phyloP scores from a whole-genome alignment of 2,113 vertebrate species.

The Vidua macroura region DNA sequence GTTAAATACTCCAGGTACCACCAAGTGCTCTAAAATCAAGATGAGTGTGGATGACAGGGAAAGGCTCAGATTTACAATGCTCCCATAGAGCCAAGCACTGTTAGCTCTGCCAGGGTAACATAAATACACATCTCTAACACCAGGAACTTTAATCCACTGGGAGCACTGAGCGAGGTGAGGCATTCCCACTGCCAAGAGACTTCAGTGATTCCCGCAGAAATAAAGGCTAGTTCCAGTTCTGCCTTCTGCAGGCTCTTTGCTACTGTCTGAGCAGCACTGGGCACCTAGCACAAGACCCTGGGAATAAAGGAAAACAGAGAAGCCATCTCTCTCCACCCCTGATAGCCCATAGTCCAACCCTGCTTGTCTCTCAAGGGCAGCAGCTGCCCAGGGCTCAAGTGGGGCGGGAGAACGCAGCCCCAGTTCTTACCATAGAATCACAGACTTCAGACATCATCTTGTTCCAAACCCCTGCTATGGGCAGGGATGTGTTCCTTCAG shows the following conservation, averaged over 20 bases:
- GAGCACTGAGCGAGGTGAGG: background rate
- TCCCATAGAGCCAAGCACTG: background rate
- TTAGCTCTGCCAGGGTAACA: background rate
- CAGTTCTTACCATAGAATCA: background rate
- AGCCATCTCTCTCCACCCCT: background rate
- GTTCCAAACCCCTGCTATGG: background rate
- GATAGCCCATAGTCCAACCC: background rate
- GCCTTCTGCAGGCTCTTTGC: background rate
- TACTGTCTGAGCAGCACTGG: background rate
- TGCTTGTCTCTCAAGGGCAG: background rate
- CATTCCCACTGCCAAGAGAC: background rate
- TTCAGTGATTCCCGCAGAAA: background rate
- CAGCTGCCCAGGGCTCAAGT: background rate
- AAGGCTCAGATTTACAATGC: constrained; percentile 5
- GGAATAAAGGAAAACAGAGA: background rate
- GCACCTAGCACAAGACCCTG: background rate
- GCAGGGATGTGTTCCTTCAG: background rate
- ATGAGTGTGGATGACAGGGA: constrained; percentile 13
- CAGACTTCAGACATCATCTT: background rate
- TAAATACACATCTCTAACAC: background rate
- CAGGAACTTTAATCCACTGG: background rate
- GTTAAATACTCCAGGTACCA: constrained; percentile 54
- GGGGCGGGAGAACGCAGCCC: background rate
- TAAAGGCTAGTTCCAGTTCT: background rate
- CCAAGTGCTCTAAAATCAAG: constrained; percentile 47